Percentiles rank a stretch among this genome's conserved stretches.
These are phyloP conservation scores for Chrysogorgia sp. DNA, from an alignment of 92 coral and sea anemone species.

Conservation along the genomic window DNA sequence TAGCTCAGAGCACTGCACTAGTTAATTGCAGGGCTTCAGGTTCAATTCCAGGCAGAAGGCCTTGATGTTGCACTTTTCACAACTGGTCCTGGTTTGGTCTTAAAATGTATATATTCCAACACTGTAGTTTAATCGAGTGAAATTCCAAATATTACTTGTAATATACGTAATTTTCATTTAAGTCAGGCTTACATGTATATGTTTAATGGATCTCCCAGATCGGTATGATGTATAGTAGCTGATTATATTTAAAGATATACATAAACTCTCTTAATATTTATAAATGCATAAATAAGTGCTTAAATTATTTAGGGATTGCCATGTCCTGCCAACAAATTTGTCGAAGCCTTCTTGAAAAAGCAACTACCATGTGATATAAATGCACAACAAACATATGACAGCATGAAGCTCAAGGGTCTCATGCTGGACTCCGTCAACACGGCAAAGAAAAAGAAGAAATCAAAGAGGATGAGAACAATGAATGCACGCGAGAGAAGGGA, in stretches of 20 bases:
- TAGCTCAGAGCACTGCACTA: too few relatives aligned
- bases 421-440: conserved; percentile 67
- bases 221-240: too few relatives aligned
- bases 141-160: too few relatives aligned
- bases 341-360: conserved; percentile 68
- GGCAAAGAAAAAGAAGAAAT: conserved; percentile 45
- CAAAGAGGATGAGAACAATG: conserved; percentile 71
- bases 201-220: not conserved
- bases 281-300: not conserved
- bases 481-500: conserved; percentile 73
- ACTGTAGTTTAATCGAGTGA: too few relatives aligned
- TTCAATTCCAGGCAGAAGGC: too few relatives aligned
- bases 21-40: too few relatives aligned
- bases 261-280: not conserved
- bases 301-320: conserved; percentile 58
- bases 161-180: too few relatives aligned
- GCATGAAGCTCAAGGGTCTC: conserved; percentile 64
- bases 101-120: too few relatives aligned
- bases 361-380: conserved; percentile 47
- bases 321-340: conserved; percentile 77
- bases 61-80: too few relatives aligned
- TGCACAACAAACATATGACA: conserved; percentile 36
- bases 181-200: not conserved
- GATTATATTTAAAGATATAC: too few relatives aligned
- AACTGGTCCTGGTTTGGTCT: too few relatives aligned